Percentiles rank a stretch among this genome's conserved stretches.
Evolutionary conservation across 2,888 invertebrate species (phyloP).

Genomic region (Blomia tropicalis): DNA sequence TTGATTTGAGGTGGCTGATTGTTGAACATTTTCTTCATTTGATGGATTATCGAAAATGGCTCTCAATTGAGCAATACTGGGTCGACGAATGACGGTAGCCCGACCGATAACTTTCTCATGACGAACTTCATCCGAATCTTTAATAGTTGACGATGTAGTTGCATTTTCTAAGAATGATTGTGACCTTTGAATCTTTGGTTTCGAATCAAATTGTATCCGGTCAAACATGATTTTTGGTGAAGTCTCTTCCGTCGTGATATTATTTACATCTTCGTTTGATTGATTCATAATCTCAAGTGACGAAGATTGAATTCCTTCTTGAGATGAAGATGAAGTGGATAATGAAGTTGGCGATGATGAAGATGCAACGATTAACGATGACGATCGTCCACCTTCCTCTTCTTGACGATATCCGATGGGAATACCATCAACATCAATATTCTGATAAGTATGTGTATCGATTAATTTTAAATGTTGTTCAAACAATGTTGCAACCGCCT

Average conservation of each 20-base stretch:
- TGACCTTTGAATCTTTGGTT: neutral
- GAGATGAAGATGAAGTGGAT: neutral
- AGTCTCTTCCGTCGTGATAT: too few relatives aligned
- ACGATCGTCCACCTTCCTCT: neutral
- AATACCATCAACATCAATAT: constrained; percentile 35
- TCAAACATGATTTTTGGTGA: too few relatives aligned
- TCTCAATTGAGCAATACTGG: constrained; percentile 30
- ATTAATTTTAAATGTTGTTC: constrained; percentile 42
- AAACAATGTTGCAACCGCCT: constrained; percentile 42
- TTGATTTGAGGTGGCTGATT: neutral
- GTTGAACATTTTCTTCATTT: neutral
- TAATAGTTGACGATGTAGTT: neutral
- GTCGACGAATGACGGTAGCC: constrained; percentile 31
- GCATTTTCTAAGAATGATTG: neutral
- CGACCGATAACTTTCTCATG: constrained; percentile 30
- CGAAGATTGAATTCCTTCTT: neutral
- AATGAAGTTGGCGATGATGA: neutral
- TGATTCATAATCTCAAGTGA: neutral
- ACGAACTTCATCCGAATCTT: constrained; percentile 15
- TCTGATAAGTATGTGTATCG: constrained; percentile 43
- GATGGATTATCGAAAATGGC: constrained; percentile 30
- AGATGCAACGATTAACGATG: neutral
- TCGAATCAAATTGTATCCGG: neutral
- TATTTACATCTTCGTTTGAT: neutral
- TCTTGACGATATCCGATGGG: neutral